Evolutionary conservation across 1,140 invertebrate species (phyloP), one percentile per base, ranked within the genome.

Genomic region (Zaprionus vittiger): DNA sequence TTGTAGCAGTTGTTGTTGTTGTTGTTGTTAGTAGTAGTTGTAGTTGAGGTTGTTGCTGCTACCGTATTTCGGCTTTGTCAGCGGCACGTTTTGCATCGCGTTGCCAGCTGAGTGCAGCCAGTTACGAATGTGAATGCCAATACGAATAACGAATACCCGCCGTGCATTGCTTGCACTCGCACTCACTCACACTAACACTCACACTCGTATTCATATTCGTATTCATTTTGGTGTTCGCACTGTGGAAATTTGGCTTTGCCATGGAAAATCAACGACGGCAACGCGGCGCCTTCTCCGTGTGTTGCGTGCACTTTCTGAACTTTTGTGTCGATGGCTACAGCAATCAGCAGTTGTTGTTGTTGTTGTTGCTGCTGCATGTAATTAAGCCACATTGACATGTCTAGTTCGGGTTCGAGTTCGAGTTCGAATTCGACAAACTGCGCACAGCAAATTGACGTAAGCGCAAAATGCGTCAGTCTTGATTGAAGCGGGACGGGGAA

Each of bases 311-410:
- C 85, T 89, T 90, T 73, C 62, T 75, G 85, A 89, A 85, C 79
- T 87, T 73, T 73, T 75, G 80, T 41, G 76, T 79, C 68, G 49
- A 62, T 49, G 26, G 73, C 82, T 68, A 79, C 77, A 41, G 77
- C 72, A 68, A 73, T 74, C 67, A 64, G 56, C 41, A 61, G 62
- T 67, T 68, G 75, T 38, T 77, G 69, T 54, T 79, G 71, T 37
- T 70, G 28, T 6, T 76, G 55, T 24, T 78, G 52, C 44, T 61
- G 56, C 17, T 57, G 80, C 85, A 89, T 89, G 81, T 80, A 90
- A 89, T 89, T 89, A 89, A 90, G 57, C 79, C 84, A 28, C 85
- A 85, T 81, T 90, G 85, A 89, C 85, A 90, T 85, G 81, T 89
- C 84, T 80, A 81, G 84, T 67, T 83, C 66, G 83, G 80, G 77